A percentile compares a stretch with the other conserved stretches of the same genome.
phyloP scores from a whole-genome alignment of 2,888 invertebrate genomes.

The Xanthia togata region DNA sequence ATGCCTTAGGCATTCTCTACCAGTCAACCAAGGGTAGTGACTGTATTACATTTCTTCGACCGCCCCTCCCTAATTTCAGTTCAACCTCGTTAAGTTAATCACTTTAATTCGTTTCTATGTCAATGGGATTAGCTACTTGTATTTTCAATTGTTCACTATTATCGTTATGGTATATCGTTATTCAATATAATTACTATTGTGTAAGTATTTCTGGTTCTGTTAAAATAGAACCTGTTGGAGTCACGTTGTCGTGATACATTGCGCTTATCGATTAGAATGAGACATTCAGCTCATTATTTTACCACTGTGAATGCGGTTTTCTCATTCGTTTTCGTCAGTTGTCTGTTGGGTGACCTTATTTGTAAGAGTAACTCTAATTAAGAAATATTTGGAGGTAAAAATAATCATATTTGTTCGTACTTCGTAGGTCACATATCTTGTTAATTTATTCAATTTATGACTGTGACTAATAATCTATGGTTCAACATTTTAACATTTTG shows the following conservation, averaged over 20 bases:
- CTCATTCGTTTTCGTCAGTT: constrained; percentile 62
- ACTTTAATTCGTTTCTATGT: constrained; percentile 49
- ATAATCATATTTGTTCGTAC: constrained; percentile 2
- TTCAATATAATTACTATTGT: constrained; percentile 71
- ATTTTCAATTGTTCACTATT: constrained; percentile 61
- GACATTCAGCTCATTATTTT: constrained; percentile 68
- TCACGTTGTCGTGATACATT: constrained; percentile 75
- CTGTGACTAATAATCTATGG: constrained; percentile 3
- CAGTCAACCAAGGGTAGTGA: too few species aligned
- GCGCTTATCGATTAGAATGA: constrained; percentile 71
- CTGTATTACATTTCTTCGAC: constrained; percentile 36
- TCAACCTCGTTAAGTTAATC: constrained; percentile 43
- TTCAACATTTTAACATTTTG: constrained; percentile 7
- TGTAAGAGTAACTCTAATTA: constrained; percentile 35
- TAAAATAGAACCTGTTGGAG: constrained; percentile 67
- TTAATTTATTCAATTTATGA: constrained; percentile 16
- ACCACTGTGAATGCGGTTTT: constrained; percentile 55
- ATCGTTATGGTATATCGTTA: constrained; percentile 53
- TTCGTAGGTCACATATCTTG: constrained; percentile 29
- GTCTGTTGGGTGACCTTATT: constrained; percentile 52
- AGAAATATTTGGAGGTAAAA: constrained; percentile 10
- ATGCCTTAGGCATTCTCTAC: too few species aligned
- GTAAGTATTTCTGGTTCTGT: constrained; percentile 67
- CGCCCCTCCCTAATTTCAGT: background rate
- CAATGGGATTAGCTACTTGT: constrained; percentile 54